phyloP scores from a whole-genome alignment of 2,113 vertebrate species.

The Plestiodon gilberti region DNA sequence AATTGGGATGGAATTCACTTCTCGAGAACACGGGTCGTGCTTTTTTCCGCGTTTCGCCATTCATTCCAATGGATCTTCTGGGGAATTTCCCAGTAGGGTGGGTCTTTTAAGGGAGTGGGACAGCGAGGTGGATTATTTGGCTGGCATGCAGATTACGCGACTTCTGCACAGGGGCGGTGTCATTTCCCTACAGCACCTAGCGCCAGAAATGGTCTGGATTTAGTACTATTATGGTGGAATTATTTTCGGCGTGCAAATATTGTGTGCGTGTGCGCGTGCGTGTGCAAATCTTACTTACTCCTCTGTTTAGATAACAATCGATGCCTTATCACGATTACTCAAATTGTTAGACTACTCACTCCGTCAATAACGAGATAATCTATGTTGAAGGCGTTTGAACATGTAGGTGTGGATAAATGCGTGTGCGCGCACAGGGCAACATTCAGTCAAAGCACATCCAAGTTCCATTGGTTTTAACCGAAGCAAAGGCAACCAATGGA shows the following conservation, averaged over 20 bases:
- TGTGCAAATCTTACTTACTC: too few relatives aligned
- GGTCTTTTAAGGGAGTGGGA: too few relatives aligned
- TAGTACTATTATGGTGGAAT: neutral
- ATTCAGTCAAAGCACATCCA: too few relatives aligned
- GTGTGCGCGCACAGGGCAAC: too few relatives aligned
- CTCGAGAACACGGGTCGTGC: too few relatives aligned
- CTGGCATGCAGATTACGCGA: too few relatives aligned
- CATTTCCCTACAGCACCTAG: neutral
- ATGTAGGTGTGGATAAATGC: too few relatives aligned
- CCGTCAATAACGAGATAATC: neutral
- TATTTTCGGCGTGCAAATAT: neutral
- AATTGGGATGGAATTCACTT: neutral
- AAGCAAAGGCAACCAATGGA: neutral
- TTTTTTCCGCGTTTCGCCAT: neutral
- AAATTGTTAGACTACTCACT: too few relatives aligned
- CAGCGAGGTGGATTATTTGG: neutral
- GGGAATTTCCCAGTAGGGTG: neutral
- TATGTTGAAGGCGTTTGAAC: neutral
- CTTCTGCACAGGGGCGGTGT: too few relatives aligned
- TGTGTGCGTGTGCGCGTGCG: too few relatives aligned
- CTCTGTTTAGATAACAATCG: too few relatives aligned
- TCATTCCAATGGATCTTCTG: neutral
- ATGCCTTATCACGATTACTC: neutral
- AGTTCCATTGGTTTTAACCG: neutral
- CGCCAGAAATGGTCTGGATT: too few relatives aligned